phyloP scores from a whole-genome alignment of 2,113 vertebrate genomes.

The Sturnus vulgaris region DNA sequence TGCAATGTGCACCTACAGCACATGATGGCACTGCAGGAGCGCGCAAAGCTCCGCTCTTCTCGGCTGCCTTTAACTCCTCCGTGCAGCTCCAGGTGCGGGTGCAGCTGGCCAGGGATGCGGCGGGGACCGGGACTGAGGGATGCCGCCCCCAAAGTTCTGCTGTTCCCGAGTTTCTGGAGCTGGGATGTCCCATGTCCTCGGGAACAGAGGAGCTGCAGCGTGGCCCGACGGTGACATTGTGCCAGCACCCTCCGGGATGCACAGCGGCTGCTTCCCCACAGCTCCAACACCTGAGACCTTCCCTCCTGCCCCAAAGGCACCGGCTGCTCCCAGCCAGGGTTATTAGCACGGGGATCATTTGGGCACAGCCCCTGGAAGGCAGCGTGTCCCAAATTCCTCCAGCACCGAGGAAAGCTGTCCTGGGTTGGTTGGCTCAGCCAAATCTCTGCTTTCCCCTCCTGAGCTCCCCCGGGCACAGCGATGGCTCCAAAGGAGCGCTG shows the following conservation, averaged over 20 bases:
- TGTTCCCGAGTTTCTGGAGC: not conserved
- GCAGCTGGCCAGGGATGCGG: not conserved
- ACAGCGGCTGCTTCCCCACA: fast-evolving
- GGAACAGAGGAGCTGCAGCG: not conserved
- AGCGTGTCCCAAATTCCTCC: not conserved
- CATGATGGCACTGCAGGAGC: constrained; percentile 73
- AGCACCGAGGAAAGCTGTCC: not conserved
- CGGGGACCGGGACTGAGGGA: fast-evolving
- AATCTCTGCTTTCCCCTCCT: not conserved
- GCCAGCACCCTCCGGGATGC: not conserved
- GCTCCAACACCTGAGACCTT: not conserved
- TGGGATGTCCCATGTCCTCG: not conserved
- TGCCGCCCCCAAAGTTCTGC: fast-evolving
- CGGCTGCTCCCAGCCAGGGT: not conserved
- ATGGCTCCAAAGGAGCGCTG: not conserved
- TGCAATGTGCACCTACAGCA: constrained; percentile 19
- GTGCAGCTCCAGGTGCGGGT: not conserved
- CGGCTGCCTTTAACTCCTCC: not conserved
- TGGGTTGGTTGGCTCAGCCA: fast-evolving
- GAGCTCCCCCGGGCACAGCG: not conserved
- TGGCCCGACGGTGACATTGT: fast-evolving
- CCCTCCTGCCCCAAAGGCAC: not conserved
- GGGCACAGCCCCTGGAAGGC: not conserved
- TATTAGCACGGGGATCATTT: not conserved
- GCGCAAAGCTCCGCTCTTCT: not conserved